A percentile compares a stretch with the other conserved stretches of the same genome.
Evolutionary conservation across 2,888 invertebrate genomes (phyloP).

Genomic region (Lasiommata megera): DNA sequence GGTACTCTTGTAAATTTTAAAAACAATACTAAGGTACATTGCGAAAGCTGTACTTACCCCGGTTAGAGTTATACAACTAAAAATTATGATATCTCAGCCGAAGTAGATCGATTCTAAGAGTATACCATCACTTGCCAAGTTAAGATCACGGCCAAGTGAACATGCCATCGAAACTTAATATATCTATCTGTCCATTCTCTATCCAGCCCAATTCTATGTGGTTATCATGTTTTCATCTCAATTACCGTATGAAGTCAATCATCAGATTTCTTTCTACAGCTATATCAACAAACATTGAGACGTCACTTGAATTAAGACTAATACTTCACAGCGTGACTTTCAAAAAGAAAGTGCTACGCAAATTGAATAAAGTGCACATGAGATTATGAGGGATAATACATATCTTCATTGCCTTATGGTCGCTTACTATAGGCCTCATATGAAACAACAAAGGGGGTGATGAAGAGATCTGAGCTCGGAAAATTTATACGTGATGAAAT

Average conservation of each 20-base stretch:
- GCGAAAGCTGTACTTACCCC: no score
- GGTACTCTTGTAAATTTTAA: no score
- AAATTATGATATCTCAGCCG: no score
- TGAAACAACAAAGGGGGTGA: no score
- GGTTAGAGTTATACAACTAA: no score
- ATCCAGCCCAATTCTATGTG: background rate
- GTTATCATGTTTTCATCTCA: constrained; percentile 21
- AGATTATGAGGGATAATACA: constrained; percentile 23
- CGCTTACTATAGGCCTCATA: no score
- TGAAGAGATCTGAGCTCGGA: no score
- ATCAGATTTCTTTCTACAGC: constrained; percentile 61
- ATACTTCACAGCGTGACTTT: constrained; percentile 69
- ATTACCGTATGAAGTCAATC: constrained; percentile 38
- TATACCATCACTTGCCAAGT: background rate
- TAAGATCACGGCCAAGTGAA: background rate
- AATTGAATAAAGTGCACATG: constrained; percentile 60
- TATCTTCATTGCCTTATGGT: constrained; percentile 20
- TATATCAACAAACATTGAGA: constrained; percentile 63
- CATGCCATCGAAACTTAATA: background rate
- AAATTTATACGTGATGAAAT: no score
- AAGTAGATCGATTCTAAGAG: no score
- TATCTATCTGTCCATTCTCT: no score
- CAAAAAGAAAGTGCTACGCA: constrained; percentile 64
- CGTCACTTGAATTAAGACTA: constrained; percentile 76
- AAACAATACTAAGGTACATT: no score